Evolutionary conservation across 35 echinoderm and acorn worm genomes (phyloP).

Genomic region (Anneissia japonica): DNA sequence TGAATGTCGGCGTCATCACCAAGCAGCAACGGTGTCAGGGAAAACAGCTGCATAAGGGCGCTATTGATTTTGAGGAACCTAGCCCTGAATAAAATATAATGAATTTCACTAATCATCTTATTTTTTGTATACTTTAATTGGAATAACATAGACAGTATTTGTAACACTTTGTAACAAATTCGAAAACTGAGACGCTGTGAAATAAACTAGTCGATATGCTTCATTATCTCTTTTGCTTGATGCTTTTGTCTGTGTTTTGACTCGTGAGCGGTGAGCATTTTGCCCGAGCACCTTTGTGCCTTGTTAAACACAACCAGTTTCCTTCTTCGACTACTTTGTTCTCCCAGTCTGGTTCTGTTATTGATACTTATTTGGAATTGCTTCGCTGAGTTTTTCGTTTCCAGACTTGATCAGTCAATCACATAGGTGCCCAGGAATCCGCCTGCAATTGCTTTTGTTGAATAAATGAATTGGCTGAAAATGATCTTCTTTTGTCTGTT

Average conservation of each 20-base stretch:
- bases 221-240: neutral
- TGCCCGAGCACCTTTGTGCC: neutral
- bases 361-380: neutral
- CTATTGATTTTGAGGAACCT: neutral
- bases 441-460: neutral
- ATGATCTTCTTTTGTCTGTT: too few relatives aligned
- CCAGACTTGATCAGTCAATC: neutral
- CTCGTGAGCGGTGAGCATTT: neutral
- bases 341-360: neutral
- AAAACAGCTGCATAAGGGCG: neutral
- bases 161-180: neutral
- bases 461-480: neutral
- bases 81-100: neutral
- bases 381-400: neutral
- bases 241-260: neutral
- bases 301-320: neutral
- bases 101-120: neutral
- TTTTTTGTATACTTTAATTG: neutral
- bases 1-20: too few relatives aligned
- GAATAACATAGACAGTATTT: neutral
- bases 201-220: neutral
- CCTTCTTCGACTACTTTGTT: neutral
- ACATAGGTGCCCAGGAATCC: neutral
- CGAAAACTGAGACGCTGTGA: neutral
- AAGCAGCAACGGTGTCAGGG: too few relatives aligned